A percentile compares a stretch with the other conserved stretches of the same genome.
phyloP scores from a whole-genome alignment of 2,113 vertebrate species.

The Lichenostomus cassidix region DNA sequence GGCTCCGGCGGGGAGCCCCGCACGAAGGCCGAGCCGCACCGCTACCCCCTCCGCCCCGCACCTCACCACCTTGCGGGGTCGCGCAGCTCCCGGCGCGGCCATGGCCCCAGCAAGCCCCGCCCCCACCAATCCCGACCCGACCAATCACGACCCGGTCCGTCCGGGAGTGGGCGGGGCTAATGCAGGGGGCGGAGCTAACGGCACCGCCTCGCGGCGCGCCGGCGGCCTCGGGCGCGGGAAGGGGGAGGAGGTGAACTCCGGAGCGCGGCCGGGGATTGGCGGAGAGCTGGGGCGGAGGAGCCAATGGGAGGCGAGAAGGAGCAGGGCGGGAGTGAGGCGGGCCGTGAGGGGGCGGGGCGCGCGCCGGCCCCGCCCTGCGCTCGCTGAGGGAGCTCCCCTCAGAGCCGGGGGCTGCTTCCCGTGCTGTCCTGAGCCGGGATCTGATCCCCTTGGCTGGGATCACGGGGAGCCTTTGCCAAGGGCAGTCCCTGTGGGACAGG shows the following conservation, averaged over 20 bases:
- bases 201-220: neutral
- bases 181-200: accelerated
- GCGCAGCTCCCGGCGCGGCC: neutral
- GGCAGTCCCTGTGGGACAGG: accelerated
- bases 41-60: accelerated
- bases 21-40: accelerated
- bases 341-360: neutral
- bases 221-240: neutral
- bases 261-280: neutral
- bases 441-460: too few species aligned
- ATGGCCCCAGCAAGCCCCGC: neutral
- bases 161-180: neutral
- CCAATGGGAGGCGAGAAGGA: neutral
- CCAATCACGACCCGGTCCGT: neutral
- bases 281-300: accelerated
- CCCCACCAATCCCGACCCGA: accelerated
- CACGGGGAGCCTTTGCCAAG: too few species aligned
- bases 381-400: accelerated
- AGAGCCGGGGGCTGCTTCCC: too few species aligned
- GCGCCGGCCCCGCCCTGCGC: too few species aligned
- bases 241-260: accelerated
- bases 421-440: accelerated
- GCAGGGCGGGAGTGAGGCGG: neutral
- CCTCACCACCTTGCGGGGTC: neutral
- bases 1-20: neutral